Evolutionary conservation across 1,140 invertebrate species (phyloP), one percentile per base, ranked within the genome.

Genomic region (Papilio xuthus): DNA sequence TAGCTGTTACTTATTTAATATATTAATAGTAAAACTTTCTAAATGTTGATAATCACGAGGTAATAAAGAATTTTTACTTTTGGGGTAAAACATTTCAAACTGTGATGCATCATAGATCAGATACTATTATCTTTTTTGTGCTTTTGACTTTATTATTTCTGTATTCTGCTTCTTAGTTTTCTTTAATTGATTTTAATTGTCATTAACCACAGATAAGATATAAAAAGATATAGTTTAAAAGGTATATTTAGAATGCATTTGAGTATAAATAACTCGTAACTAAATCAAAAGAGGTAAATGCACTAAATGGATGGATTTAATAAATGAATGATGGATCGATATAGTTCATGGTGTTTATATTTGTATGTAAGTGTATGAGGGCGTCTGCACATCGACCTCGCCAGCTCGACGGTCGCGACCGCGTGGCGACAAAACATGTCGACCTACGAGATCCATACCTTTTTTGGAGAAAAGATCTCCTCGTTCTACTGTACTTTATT

Each of bases 401-500:
- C 50, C 50, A 53, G 50, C 50, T 18, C 7, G 50, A 53, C 18
- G 18, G 7, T 28, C 23, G 60, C 60, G 60, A 67, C 60, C 13
- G 60, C 60, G 26, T 67, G 60, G 60, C 60, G 23, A 67, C 53
- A 56, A 20, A 20, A 56, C 26, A 67, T 4, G 60, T 67, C 60
- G 60, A 67, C 60, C 60, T 67, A 67, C 60, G 23, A 32, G 60
- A 28, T 28, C 6, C 60, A 67, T 67, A 67, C 60, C 60, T 67
- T 67, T 67, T 67, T 67, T 28, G 60, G 60, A 18, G 60, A 67
- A 67, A 67, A 67, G 26, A 32, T 67, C 26, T 26, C 60, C 60
- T 32, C 60, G 60, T 67, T 67, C 60, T 67, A 67, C 60, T 67
- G 26, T 67, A 67, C 26, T 67, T 67, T 32, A 67, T 32, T 32